Evolutionary conservation across 2,113 vertebrate genomes (phyloP), one percentile per base, ranked within the genome.

Genomic region (Aptenodytes patagonicus): DNA sequence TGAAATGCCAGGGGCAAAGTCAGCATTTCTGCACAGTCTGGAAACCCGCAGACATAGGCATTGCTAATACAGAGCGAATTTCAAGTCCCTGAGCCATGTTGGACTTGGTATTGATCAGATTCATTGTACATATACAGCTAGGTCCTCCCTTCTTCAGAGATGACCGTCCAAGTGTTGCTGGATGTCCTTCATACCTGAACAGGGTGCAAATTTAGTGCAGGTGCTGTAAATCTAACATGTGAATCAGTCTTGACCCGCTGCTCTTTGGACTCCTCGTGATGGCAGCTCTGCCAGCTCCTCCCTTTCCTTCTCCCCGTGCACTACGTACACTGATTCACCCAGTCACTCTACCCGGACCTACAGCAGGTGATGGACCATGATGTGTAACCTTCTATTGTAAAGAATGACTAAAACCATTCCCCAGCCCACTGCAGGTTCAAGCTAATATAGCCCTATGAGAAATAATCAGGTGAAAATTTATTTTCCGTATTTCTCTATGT

Each of bases 81-180:
- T 54, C 20, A 58, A 87, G 42, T 11, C 34, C 15, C 21, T 72
- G 47, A 38, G 7, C 25, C 0, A 0, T 29, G 7, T 4, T 65
- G 8, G 31, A 5, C 9, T 77, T 61, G n/a, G 9, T 70, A 40
- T 44, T 54, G 40, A 58, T 71, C 32, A 71, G 29, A 62, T 55
- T 71, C 13, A 17, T 52, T 17, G 21, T 32, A 73, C 4, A 2
- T 32, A 28, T 17, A 36, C 14, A 93, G 36, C 29, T 17, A 65
- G 18, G 20, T 83, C 28, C 44, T 60, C 18, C 19, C 34, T 42
- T 82, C 40, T 87, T 88, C 22, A n/a, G 52, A 76, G 38, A 14
- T 15, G 25, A 51, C 51, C 32, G 10, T 38, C 66, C 28, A 31
- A 17, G 60, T 25, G 26, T 28, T 4, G 1, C 44, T 34, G 17